These are phyloP conservation scores for Crenichthys baileyi DNA, from an alignment of 2,797 vertebrate species.

Conservation along the genomic window DNA sequence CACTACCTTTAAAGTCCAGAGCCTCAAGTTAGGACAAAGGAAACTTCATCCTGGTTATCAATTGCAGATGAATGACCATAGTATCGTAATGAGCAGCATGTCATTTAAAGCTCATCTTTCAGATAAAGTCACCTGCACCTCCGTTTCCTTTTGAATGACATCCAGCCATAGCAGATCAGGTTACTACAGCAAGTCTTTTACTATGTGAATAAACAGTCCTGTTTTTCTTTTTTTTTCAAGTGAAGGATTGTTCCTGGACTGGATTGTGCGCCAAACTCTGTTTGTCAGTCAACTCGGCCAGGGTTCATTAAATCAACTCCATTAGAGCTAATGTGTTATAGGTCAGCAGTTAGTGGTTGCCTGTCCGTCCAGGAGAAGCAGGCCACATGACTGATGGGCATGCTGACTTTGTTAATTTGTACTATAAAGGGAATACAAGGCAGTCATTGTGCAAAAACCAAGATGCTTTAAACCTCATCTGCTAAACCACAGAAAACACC, in stretches of 20 bases:
- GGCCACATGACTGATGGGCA: slow-evolving; percentile 49
- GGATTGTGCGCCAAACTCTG: slow-evolving; percentile 57
- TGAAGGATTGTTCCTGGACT: slow-evolving; percentile 55
- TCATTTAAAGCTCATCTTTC: slow-evolving; percentile 74
- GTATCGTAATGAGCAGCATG: slow-evolving; percentile 63
- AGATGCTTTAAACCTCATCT: neutral
- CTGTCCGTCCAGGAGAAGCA: slow-evolving; percentile 52
- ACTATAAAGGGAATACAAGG: slow-evolving; percentile 3
- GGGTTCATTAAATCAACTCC: slow-evolving; percentile 76
- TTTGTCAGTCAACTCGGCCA: slow-evolving; percentile 66
- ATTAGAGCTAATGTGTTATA: slow-evolving; percentile 80
- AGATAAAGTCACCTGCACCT: slow-evolving; percentile 69
- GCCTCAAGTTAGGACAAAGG: slow-evolving; percentile 54
- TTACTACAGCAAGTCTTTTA: slow-evolving; percentile 75
- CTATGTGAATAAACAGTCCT: slow-evolving; percentile 73
- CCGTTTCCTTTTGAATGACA: slow-evolving; percentile 60
- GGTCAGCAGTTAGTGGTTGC: slow-evolving; percentile 72
- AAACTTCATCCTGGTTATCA: slow-evolving; percentile 53
- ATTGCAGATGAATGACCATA: slow-evolving; percentile 67
- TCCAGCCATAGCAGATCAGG: slow-evolving; percentile 58
- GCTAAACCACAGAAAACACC: neutral
- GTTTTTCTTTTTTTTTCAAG: slow-evolving; percentile 38
- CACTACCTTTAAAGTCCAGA: slow-evolving; percentile 14
- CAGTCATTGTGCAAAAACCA: neutral
- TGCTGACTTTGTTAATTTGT: slow-evolving; percentile 52